Percentiles rank a stretch among this genome's conserved stretches.
Evolutionary conservation across 1,140 invertebrate genomes (phyloP).

Genomic region (Thaumatotibia leucotreta): DNA sequence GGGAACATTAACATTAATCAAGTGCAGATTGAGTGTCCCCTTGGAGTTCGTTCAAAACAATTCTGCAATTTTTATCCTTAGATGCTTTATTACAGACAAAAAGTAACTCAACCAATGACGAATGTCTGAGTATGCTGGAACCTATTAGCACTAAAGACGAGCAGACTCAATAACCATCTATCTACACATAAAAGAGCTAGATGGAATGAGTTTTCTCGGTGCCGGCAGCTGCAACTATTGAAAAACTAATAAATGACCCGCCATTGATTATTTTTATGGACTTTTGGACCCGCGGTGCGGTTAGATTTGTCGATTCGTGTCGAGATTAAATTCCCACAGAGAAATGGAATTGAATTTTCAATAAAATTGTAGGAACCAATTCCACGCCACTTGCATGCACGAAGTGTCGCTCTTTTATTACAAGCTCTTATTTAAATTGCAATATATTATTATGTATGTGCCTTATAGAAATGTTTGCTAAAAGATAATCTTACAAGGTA

Average conservation of each 20-base stretch:
- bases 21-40: too few species aligned
- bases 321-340: background rate
- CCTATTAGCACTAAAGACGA: background rate
- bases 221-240: background rate
- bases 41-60: too few species aligned
- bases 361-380: background rate
- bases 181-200: background rate
- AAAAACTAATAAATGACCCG: background rate
- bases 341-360: background rate
- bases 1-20: too few species aligned
- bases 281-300: background rate
- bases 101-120: background rate
- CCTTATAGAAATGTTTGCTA: too few species aligned
- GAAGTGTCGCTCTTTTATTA: background rate
- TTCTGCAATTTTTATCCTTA: too few species aligned
- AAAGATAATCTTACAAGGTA: too few species aligned
- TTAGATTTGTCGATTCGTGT: constrained; percentile 4
- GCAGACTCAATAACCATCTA: background rate
- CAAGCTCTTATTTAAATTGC: too few species aligned
- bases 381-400: background rate
- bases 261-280: constrained; percentile 8
- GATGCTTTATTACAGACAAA: too few species aligned
- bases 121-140: background rate
- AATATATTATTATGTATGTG: too few species aligned
- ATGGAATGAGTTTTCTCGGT: background rate